Percentiles rank a stretch among this genome's conserved stretches.
Conservation (phyloP, 2,888 invertebrate species). For the Tanaodytes sp. region DNA sequence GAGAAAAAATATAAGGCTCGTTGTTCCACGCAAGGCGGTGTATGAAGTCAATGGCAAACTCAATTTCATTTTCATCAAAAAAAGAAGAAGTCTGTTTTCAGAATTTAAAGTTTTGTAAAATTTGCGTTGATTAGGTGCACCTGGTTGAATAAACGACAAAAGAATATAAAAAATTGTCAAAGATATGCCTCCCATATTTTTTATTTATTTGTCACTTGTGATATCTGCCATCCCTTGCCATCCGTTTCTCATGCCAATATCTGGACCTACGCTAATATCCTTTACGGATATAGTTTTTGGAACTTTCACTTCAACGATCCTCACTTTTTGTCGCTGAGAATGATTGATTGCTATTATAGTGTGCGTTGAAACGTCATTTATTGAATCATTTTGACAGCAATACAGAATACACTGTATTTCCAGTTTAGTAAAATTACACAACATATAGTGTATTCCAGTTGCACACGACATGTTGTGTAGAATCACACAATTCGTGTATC, state of each 20-base stretch:
- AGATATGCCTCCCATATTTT: slow-evolving; percentile 24
- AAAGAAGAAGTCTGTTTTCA: slow-evolving; percentile 32
- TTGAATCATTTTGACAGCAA: slow-evolving; percentile 14
- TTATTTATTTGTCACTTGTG: slow-evolving; percentile 17
- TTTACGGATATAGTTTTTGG: slow-evolving; percentile 1
- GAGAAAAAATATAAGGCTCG: slow-evolving; percentile 44
- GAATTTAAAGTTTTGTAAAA: slow-evolving; percentile 22
- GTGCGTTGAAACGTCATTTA: slow-evolving; percentile 21
- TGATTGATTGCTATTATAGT: slow-evolving; percentile 8
- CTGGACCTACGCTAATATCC: slow-evolving; percentile 3
- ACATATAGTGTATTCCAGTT: no score
- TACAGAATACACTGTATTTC: no score
- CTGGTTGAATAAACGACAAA: slow-evolving; percentile 23
- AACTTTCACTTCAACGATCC: slow-evolving; percentile 8
- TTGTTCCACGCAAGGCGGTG: slow-evolving; percentile 35
- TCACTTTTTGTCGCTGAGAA: background rate
- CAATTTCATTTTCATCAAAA: slow-evolving; percentile 45
- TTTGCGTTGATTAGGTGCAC: slow-evolving; percentile 18
- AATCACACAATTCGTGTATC: no score
- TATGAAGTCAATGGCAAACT: slow-evolving; percentile 41
- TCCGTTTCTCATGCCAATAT: slow-evolving; percentile 22
- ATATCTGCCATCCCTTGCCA: slow-evolving; percentile 38
- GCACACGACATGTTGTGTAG: no score
- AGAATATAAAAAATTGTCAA: slow-evolving; percentile 26
- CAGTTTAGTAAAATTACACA: no score